Base-by-base conservation (phyloP, 2,113 vertebrate species). In the Vicugna pacos region DNA sequence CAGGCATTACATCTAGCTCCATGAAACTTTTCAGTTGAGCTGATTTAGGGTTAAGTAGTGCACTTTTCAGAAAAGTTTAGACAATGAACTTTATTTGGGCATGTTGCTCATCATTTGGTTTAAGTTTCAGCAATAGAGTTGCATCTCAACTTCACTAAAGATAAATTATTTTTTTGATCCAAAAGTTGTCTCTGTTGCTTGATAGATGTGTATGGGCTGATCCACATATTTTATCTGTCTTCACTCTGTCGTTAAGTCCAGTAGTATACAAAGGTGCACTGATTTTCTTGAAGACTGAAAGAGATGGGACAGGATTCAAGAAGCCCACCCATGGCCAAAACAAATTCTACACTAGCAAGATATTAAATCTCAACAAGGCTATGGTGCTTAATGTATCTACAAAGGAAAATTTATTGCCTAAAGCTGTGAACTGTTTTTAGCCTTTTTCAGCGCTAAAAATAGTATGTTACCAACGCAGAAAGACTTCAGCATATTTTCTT, bases 1-100 rank as follows among this genome's bases (percentile, higher is more conserved):
- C 28, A 93, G 54, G 16, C 22, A 20, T 81, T 88, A 54, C 32
- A 35, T 82, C 62, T 86, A 62, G n/a, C 19, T 91, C 50, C 20
- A 10, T 50, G 65, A 93, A 91, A 93, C 35, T 73, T 97, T 93
- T 81, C 42, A 91, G 2, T 60, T 89, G 93, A 77, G 16, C n/a
- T 93, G 38, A 58, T 85, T 94, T 87, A 79, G 75, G 91, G 85
- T 85, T 89, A 89, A 94, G 32, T 19, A 38, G 30, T 56, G 2
- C 1, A 48, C 65, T 28, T 52, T 94, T 82, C 54, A 82, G 77
- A 89, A 60, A 88, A 22, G 8, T 72, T 85, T 26, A 89, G 58
- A 77, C 32, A 93, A 8, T 72, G 60, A 70, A 30, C 81, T 95
- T 93, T 89, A 56, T 70, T 76, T 84, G n/a, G 22, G 6, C 32